phyloP scores from a whole-genome alignment of 2,888 invertebrate genomes.

The Mimas tiliae region DNA sequence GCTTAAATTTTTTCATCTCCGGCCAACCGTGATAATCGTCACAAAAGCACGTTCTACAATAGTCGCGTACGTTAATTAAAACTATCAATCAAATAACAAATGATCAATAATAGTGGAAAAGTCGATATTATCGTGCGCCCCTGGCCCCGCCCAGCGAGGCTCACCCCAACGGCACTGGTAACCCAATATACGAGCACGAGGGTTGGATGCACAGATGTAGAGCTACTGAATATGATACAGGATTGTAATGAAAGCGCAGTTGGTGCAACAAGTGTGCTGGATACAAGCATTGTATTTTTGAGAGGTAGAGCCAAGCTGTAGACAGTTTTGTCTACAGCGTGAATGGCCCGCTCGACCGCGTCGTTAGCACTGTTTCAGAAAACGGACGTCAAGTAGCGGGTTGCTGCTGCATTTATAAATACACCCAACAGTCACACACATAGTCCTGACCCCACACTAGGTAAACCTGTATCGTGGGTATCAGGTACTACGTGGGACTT shows the following conservation, averaged over 20 bases:
- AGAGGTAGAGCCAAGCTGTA: too few relatives aligned
- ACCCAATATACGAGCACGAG: slow-evolving; percentile 75
- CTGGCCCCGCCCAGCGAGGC: slow-evolving; percentile 45
- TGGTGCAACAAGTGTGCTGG: background rate
- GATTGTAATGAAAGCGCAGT: background rate
- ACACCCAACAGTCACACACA: too few relatives aligned
- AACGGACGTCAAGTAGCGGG: too few relatives aligned
- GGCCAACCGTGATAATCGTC: slow-evolving; percentile 9
- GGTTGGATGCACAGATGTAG: slow-evolving; percentile 47
- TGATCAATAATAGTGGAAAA: slow-evolving; percentile 62
- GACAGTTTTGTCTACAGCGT: too few relatives aligned
- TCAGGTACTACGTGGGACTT: too few relatives aligned
- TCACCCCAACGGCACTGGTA: slow-evolving; percentile 69
- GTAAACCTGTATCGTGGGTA: too few relatives aligned
- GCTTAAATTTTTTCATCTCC: slow-evolving; percentile 1
- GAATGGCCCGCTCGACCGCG: too few relatives aligned
- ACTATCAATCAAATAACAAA: slow-evolving; percentile 47
- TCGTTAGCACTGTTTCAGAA: too few relatives aligned
- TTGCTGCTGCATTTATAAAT: too few relatives aligned
- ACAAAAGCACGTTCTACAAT: slow-evolving; percentile 31
- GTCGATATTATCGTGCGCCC: slow-evolving; percentile 62
- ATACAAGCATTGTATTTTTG: too few relatives aligned
- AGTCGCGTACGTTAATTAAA: slow-evolving; percentile 38
- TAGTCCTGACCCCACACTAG: too few relatives aligned
- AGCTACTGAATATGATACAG: slow-evolving; percentile 47